Base-by-base conservation (phyloP, 1,140 invertebrate species). In the Planococcus citri region DNA sequence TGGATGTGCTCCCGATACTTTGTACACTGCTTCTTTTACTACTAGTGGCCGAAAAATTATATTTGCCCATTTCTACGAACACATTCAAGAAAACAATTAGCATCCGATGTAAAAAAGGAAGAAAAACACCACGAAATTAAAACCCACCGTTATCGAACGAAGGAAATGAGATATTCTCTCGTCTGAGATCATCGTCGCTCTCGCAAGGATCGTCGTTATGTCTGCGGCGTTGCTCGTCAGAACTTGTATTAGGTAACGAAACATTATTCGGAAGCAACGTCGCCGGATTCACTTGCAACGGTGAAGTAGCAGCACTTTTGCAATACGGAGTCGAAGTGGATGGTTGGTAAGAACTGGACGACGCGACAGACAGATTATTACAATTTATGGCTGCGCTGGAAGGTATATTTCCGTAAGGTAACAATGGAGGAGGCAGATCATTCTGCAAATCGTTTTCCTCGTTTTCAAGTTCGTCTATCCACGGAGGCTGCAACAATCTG, bases 381-480 rank as follows among this genome's bases (percentile, higher is more conserved):
- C 64, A 69, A 71, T 67, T 69, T 57, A 68, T 25, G 60, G 41
- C 51, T 51, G 12, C 37, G 68, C 38, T 38, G 22, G 60, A 70
- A 25, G 69, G 58, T 72, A 72, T 68, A 70, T 72, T 61, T 27
- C 68, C 68, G 33, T 72, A 69, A 22, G 70, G 70, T 68, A 70
- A 24, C 29, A 60, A 29, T 24, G 64, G 27, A n/a, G 72, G 72
- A 57, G 72, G 68, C 71, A 72, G 71, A 74, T n/a, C 72, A 72
- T 81, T 81, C 60, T 83, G 79, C 17, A 51, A 14, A 2, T 51
- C 41, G 12, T 33, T 89, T 75, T 92, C 91, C n/a, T n/a, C n/a
- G 77, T 90, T 89, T 75, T 92, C 91, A 58, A 97, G 79, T 78
- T 98, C 95, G 75, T 97, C 94, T 80, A 86, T 91, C 95, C 95